Evolutionary conservation across 2,113 vertebrate species (phyloP), one percentile per base, ranked within the genome.

Genomic region (Nesoenas mayeri): DNA sequence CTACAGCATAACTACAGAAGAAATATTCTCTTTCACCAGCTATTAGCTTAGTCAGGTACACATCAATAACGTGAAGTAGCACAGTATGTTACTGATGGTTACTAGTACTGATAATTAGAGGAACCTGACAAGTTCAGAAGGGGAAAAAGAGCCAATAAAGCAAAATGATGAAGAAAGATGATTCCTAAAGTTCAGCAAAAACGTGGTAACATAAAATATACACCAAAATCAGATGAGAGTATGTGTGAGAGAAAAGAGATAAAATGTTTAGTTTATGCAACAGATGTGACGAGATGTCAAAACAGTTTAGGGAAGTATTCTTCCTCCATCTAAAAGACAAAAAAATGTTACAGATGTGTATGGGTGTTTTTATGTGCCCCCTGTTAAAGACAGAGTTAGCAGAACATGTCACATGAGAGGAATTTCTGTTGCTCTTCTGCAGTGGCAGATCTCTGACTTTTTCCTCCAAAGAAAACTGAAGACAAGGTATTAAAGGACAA

Each of bases 221-320:
- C 6, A 66, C 19, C 31, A 42, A 17, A 66, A n/a, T 38, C 34
- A 89, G 42, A 54, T 42, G 78, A 5, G 8, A 72, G 21, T 40
- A 77, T 5, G 54, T 48, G 75, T 61, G 65, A 91, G 34, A 29
- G 34, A 78, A 80, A 87, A 64, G 21, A 89, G 42, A 36, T 51
- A 64, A 84, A 89, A 92, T 56, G 71, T 26, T 79, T 81, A 24
- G 22, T 82, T 91, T 82, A 69, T 67, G 29, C 38, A 87, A 91
- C 61, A 75, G 48, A 87, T 54, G 12, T 36, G 61, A 75, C 53
- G 80, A 74, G 61, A 84, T 36, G 15, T 48, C 67, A 42, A 48
- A 7, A 77, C 8, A 85, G 17, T 50, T 83, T 40, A 70, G 44
- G 44, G 21, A 85, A 65, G 8, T 34, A 34, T 73, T 80, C 18